Conservation (phyloP, 2,797 vertebrate genomes). For the Hypotaenidia okinawae region DNA sequence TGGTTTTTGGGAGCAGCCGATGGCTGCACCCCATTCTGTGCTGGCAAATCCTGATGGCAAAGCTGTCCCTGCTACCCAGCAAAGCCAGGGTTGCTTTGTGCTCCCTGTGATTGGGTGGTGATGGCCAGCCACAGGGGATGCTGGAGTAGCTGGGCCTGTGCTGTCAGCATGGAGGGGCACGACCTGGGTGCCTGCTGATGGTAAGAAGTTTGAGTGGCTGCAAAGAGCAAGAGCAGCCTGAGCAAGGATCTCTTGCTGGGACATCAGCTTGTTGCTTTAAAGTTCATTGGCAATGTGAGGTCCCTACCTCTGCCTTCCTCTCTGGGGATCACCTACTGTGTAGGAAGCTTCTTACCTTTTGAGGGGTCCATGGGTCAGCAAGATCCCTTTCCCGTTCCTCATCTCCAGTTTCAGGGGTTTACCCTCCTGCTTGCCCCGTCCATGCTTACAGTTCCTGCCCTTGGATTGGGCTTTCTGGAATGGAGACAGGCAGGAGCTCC, state of each 20-base stretch:
- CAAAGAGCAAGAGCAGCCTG: background rate
- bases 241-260: background rate
- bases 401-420: conserved; percentile 81
- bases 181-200: background rate
- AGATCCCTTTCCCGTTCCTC: conserved; percentile 63
- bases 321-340: background rate
- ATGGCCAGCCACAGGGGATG: background rate
- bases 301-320: background rate
- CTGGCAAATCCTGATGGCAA: background rate
- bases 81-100: background rate
- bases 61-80: background rate
- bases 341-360: conserved; percentile 44
- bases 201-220: background rate
- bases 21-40: background rate
- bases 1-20: background rate
- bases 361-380: background rate
- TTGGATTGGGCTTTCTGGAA: conserved; percentile 24
- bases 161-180: rapidly evolving
- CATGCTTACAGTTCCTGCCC: conserved; percentile 63
- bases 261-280: background rate
- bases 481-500: background rate
- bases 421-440: conserved; percentile 63
- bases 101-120: rapidly evolving
- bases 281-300: rapidly evolving
- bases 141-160: background rate